Percentiles rank a stretch among this genome's conserved stretches.
phyloP scores from a whole-genome alignment of 2,797 vertebrate genomes.

The Emydoidea blandingii region DNA sequence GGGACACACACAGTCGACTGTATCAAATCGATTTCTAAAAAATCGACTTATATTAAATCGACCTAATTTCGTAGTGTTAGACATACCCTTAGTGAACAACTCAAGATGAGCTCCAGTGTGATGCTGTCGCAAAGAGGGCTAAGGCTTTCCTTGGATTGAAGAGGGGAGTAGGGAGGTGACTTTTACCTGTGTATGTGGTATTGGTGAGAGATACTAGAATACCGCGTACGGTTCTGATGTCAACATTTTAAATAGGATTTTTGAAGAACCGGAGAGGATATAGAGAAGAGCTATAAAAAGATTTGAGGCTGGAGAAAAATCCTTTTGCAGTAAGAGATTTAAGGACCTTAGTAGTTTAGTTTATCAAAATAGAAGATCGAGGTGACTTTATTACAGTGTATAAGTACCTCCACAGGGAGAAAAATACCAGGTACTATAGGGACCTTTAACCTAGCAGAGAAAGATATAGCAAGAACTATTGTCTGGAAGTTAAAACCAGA shows the following conservation, averaged over 20 bases:
- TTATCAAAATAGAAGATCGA: no score
- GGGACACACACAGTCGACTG: no score
- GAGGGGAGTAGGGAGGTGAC: neutral
- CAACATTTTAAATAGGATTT: neutral
- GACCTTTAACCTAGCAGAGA: no score
- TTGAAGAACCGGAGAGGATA: neutral
- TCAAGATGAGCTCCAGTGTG: neutral
- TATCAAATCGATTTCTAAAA: no score
- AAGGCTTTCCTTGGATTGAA: neutral
- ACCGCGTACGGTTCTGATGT: neutral
- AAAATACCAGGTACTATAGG: no score
- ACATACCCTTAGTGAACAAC: neutral
- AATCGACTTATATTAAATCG: no score
- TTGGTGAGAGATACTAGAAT: neutral
- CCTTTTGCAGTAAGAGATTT: neutral
- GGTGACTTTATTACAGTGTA: no score
- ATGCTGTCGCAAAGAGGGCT: neutral
- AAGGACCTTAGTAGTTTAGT: neutral
- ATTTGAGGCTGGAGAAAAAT: neutral
- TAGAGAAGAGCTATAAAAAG: neutral
- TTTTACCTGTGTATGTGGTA: neutral
- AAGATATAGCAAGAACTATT: no score
- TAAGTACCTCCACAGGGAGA: no score
- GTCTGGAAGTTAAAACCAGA: no score
- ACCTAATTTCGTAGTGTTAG: no score